These are phyloP conservation scores for Charaxes varanes DNA, from an alignment of 1,140 invertebrate species.

Conservation along the genomic window DNA sequence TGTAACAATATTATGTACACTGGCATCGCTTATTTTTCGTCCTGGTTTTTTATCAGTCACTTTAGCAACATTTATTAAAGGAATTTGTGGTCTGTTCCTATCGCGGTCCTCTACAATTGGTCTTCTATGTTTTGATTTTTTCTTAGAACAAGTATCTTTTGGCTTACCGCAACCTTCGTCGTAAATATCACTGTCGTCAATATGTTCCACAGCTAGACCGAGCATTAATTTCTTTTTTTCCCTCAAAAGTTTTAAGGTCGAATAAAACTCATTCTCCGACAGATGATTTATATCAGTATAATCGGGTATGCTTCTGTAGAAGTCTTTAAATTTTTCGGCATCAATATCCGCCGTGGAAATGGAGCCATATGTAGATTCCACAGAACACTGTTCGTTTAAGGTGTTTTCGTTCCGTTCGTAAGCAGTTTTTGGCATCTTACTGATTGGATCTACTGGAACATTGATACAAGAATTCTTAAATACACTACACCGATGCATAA, in stretches of 20 bases:
- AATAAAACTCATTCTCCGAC: conserved; percentile 80
- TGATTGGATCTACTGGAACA: conserved; percentile 78
- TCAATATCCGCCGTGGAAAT: conserved; percentile 36
- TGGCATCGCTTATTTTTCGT: conserved; percentile 1
- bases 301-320: conserved; percentile 81
- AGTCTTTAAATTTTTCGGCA: conserved; percentile 77
- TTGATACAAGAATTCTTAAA: conserved; percentile 79
- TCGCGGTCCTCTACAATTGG: background rate
- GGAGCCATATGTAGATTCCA: conserved; percentile 44
- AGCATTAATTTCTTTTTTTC: conserved; percentile 77
- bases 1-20: conserved; percentile 1
- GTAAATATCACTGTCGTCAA: conserved; percentile 54
- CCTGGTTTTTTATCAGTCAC: background rate
- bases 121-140: conserved; percentile 10
- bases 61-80: background rate
- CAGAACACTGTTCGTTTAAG: conserved; percentile 43
- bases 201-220: conserved; percentile 69
- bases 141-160: conserved; percentile 6
- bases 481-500: conserved; percentile 70
- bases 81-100: conserved; percentile 1
- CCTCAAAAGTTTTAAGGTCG: conserved; percentile 77
- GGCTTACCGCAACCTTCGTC: conserved; percentile 21
- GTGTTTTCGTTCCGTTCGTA: conserved; percentile 76
- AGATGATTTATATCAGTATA: conserved; percentile 81
- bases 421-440: conserved; percentile 77